Percentiles rank a stretch among this genome's conserved stretches.
These are phyloP conservation scores for Bactericera cockerelli DNA, from an alignment of 1,140 invertebrate species.

Conservation along the genomic window DNA sequence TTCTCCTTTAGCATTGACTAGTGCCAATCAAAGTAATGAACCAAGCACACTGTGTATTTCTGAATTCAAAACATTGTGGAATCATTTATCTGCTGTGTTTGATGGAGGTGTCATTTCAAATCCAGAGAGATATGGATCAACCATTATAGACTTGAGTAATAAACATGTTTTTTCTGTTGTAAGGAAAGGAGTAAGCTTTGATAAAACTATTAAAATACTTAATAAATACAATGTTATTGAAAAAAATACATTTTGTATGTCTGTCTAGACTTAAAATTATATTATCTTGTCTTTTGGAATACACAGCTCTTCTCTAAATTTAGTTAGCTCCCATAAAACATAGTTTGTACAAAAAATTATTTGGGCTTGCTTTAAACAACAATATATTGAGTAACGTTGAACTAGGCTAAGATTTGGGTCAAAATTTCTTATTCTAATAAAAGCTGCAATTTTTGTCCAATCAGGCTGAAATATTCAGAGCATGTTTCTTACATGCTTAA, in stretches of 20 bases:
- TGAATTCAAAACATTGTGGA: conserved; percentile 76
- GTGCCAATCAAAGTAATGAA: conserved; percentile 74
- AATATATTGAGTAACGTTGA: too few relatives aligned
- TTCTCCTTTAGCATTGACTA: conserved; percentile 78
- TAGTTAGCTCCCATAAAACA: too few relatives aligned
- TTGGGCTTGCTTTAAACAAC: too few relatives aligned
- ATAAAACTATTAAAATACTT: conserved; percentile 36
- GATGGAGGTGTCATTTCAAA: conserved; percentile 51
- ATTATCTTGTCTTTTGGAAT: too few relatives aligned
- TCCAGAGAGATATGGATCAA: conserved; percentile 57
- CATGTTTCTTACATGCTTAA: too few relatives aligned
- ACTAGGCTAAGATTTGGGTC: too few relatives aligned
- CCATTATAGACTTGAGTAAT: conserved; percentile 72
- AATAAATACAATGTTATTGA: conserved; percentile 29
- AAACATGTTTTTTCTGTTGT: conserved; percentile 54
- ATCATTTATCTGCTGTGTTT: conserved; percentile 59
- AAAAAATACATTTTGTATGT: background rate
- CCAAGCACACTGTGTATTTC: conserved; percentile 56
- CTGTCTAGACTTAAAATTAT: too few relatives aligned
- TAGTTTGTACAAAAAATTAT: too few relatives aligned
- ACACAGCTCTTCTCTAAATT: too few relatives aligned
- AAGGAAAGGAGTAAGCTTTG: conserved; percentile 51
- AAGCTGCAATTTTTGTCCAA: too few relatives aligned
- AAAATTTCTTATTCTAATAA: too few relatives aligned
- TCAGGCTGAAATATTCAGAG: too few relatives aligned